Evolutionary conservation across 92 coral and sea anemone species (phyloP), one percentile per base, ranked within the genome.

Genomic region (Parazoanthus darwini): DNA sequence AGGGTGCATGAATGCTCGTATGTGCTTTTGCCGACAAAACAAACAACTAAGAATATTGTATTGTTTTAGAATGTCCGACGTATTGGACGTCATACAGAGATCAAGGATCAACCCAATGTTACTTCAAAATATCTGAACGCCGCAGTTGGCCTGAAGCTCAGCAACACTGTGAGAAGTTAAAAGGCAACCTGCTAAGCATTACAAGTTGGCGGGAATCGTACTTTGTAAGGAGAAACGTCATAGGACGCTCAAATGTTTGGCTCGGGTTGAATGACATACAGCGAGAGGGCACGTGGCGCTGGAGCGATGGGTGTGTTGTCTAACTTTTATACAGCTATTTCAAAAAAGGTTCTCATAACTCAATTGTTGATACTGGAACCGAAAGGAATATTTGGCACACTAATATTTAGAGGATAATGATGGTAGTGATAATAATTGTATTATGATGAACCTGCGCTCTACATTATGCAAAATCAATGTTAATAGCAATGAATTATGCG

Each of bases 251-350:
- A 8, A 42, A 46, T 50, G 78, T 84, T 25, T 84, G 87, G 87
- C 43, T 84, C 42, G 87, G 87, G 15, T 71, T 84, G 63, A 84
- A 84, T 4, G 87, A 84, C 75, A 84, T 65, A 71, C 33, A 29
- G 42, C 58, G 42, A 46, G 87, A 84, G 67, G 54, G 36, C 43
- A 44, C 9, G 13, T 84, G 87, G 87, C 78, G 48, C 15, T 84
- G 87, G 87, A 84, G 79, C 71, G 87, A 84, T 71, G 87, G 87
- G 87, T 84, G 22, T 14, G 87, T 86, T 35, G 37, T 33, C 10
- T 26, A 35, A 13, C 4, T 6, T 23, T 1, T 68, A 39, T 39
- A 39, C 42, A 39, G 2, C 2, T 4, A 39, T 4, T 2, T 39
- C 3, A 39, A 39, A 39, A 39, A 39, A 39, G 33, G 33, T 29